phyloP scores from a whole-genome alignment of 2,888 invertebrate genomes.

The Gandaritis pyraliata region DNA sequence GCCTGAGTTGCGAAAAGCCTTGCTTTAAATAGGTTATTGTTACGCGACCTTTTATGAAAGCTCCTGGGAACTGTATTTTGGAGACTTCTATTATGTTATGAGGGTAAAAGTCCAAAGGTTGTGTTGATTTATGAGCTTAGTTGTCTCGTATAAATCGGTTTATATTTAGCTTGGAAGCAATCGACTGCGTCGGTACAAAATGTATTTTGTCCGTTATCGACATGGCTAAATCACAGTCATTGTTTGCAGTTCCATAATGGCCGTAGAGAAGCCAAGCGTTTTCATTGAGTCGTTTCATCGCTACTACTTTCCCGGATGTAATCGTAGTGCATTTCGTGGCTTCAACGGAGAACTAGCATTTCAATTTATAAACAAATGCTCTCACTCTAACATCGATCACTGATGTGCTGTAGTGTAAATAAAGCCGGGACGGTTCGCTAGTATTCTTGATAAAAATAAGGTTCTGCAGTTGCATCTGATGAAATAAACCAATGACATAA shows the following conservation, averaged over 20 bases:
- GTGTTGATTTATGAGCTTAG: slow-evolving; percentile 57
- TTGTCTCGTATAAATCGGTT: slow-evolving; percentile 32
- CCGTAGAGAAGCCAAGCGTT: not conserved
- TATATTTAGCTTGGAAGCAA: slow-evolving; percentile 30
- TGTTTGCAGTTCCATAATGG: slow-evolving; percentile 40
- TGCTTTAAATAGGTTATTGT: slow-evolving; percentile 68
- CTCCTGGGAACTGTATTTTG: slow-evolving; percentile 62
- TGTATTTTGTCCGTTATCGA: slow-evolving; percentile 14
- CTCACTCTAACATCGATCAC: slow-evolving; percentile 27
- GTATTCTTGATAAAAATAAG: slow-evolving; percentile 7
- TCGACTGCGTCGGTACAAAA: not conserved
- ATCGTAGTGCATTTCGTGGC: slow-evolving; percentile 53
- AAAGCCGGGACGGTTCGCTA: not conserved
- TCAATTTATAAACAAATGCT: slow-evolving; percentile 23
- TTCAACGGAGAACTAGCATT: slow-evolving; percentile 44
- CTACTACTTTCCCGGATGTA: slow-evolving; percentile 68
- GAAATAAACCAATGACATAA: slow-evolving; percentile 41
- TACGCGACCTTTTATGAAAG: slow-evolving; percentile 67
- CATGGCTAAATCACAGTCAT: slow-evolving; percentile 40
- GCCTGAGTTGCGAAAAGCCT: slow-evolving; percentile 61
- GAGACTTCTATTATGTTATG: slow-evolving; percentile 52
- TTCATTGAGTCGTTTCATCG: slow-evolving; percentile 53
- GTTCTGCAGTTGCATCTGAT: slow-evolving; percentile 19
- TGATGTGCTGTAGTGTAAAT: slow-evolving; percentile 9
- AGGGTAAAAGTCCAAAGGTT: slow-evolving; percentile 56